These are phyloP conservation scores for Chelonia mydas DNA, from an alignment of 2,797 vertebrate genomes.

Conservation along the genomic window DNA sequence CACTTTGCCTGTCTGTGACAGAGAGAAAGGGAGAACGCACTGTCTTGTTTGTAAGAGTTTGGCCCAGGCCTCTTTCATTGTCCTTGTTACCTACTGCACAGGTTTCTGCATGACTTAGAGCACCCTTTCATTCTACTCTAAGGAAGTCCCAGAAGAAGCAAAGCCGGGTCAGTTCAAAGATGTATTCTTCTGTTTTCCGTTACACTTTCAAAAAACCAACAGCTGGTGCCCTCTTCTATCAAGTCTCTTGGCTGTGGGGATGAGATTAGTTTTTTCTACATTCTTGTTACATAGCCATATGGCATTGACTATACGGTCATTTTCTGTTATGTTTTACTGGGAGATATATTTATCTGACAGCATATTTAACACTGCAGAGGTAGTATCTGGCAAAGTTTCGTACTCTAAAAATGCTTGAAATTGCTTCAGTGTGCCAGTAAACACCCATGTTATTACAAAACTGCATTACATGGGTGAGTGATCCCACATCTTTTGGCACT, in stretches of 20 bases:
- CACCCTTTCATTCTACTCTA: not conserved
- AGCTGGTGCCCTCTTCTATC: not conserved
- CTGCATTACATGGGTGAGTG: not conserved
- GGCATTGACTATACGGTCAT: not conserved
- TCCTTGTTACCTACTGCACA: not conserved
- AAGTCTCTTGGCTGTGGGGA: not conserved
- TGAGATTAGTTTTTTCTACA: conserved; percentile 2
- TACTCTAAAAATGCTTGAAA: conserved; percentile 34
- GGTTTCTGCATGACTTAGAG: not conserved
- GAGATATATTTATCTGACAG: not conserved
- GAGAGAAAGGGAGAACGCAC: not conserved
- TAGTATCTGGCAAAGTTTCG: conserved; percentile 3
- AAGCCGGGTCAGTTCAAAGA: not conserved
- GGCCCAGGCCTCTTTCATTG: not conserved
- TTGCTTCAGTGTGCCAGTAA: not conserved
- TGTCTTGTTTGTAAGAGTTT: not conserved
- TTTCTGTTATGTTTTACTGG: conserved; percentile 17
- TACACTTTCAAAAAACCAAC: not conserved
- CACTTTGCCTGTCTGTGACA: not conserved
- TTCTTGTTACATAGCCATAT: not conserved
- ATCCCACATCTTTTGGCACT: not conserved
- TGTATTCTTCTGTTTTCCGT: not conserved
- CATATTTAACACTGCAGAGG: conserved; percentile 23
- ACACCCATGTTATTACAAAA: not conserved
- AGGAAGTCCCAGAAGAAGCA: not conserved